Evolutionary conservation across 2,797 vertebrate species (phyloP), one percentile per base, ranked within the genome.

Genomic region (Taenioides sp.): DNA sequence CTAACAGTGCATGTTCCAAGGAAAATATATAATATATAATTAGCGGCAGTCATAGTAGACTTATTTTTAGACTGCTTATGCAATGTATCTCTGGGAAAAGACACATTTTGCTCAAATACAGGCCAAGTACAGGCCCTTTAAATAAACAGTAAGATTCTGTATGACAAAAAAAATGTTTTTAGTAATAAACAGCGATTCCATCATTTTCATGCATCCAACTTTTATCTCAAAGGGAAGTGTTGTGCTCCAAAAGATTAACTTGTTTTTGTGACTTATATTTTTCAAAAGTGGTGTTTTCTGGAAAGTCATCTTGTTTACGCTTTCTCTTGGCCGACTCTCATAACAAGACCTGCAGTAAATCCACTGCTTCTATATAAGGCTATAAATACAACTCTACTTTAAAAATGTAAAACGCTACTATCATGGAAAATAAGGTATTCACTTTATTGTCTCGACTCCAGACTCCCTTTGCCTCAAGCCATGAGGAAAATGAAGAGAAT

Each of bases 401-500:
- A 54, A 66, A 66, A 52, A 28, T 50, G 17, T 14, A 28, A 66
- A 66, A 52, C 27, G 2, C 27, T 10, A n/a, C 64, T 67, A 80
- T 75, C 62, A 22, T 34, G 77, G 54, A 71, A 25, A 71, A 49
- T 23, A 79, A 74, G 17, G 28, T 65, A 57, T 79, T 64, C 47
- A 1, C 5, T 82, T 80, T 80, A 55, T 77, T 70, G 85, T 83
- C 76, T 71, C 72, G 52, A 78, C 73, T 80, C 73, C 74, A 69
- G 34, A 59, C 65, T 60, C 60, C 80, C 70, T 87, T 81, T 77
- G 84, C 85, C 87, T 89, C 34, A 9, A 87, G 89, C 86, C 87
- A 71, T 52, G 40, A 52, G 78, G 71, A 79, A 86, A 88, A 86
- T 71, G 66, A 82, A 63, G 81, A 79, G 73, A 84, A 79, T 55